phyloP scores from a whole-genome alignment of 1,140 invertebrate species.

The Agrilus planipennis region DNA sequence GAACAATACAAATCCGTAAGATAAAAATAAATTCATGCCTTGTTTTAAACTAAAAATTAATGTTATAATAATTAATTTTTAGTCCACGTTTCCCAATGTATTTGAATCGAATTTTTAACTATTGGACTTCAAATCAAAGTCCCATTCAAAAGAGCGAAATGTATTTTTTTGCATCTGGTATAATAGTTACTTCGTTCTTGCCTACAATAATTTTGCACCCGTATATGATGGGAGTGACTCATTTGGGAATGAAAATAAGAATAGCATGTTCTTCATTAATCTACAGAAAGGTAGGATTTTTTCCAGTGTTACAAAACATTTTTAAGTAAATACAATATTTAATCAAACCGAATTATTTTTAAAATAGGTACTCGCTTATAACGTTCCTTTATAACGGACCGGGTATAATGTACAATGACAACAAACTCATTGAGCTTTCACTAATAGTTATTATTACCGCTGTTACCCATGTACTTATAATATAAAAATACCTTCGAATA shows the following conservation, averaged over 20 bases:
- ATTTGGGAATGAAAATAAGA: conserved; percentile 60
- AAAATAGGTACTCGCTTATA: no score
- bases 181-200: conserved; percentile 49
- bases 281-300: conserved; percentile 71
- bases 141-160: conserved; percentile 39
- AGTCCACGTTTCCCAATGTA: conserved; percentile 8
- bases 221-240: conserved; percentile 55
- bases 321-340: no score
- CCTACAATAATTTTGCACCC: conserved; percentile 55
- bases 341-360: no score
- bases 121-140: conserved; percentile 35
- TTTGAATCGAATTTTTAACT: conserved; percentile 21
- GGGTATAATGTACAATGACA: no score
- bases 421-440: no score
- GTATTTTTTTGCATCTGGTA: conserved; percentile 44
- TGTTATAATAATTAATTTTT: not conserved
- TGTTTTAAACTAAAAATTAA: not conserved
- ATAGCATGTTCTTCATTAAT: conserved; percentile 59
- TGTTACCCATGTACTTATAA: no score
- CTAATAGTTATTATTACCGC: no score
- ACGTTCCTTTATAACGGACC: no score
- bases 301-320: no score
- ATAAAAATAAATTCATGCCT: not conserved
- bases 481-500: no score
- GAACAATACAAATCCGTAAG: not conserved